Base-by-base conservation (phyloP, 2,113 vertebrate genomes). In the Lepisosteus oculatus region DNA sequence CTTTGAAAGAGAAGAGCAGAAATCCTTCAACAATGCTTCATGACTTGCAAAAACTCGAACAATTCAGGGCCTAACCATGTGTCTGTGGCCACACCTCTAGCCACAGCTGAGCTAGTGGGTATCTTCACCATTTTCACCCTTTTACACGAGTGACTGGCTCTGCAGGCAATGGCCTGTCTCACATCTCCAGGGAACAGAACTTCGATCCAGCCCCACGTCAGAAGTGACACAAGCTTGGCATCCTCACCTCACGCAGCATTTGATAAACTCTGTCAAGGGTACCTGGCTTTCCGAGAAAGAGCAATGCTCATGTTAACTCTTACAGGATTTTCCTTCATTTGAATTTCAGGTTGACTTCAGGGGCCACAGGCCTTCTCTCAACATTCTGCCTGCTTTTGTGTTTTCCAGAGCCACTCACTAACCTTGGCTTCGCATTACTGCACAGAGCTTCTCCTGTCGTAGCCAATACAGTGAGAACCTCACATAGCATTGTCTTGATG, bases 211-310 rank as follows among this genome's bases (percentile, higher is more conserved):
- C 41, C 56, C 15, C 54, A 55, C 12, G 12, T 59, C 44, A 15
- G 3, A 42, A 44, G 56, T 66, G 64, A 66, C 72, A 73, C 11
- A 12, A 47, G 12, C 17, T 45, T 67, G 72, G 56, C 72, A 61
- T 45, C 15, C 29, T 62, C 14, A 6, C 29, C 13, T 62, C 44
- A 3, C 12, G 45, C 29, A 45, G 45, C 8, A 12, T 56, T 45
- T 68, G 56, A 29, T 44, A 65, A 9, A 9, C 43, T 67, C 67
- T 67, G 44, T 14, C 44, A 42, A 68, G 29, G 5, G 9, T 2
- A 45, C 59, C 11, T 17, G 71, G 29, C 29, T 12, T 43, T 41
- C 55, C 8, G 44, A 43, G 13, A 47, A 55, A 7, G 13, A 64
- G n/a, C 56, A n/a, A 15, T 15, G 47, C 59, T 63, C 13, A 15